Base-by-base conservation (phyloP, 2,888 invertebrate species). In the Protonemura montana region DNA sequence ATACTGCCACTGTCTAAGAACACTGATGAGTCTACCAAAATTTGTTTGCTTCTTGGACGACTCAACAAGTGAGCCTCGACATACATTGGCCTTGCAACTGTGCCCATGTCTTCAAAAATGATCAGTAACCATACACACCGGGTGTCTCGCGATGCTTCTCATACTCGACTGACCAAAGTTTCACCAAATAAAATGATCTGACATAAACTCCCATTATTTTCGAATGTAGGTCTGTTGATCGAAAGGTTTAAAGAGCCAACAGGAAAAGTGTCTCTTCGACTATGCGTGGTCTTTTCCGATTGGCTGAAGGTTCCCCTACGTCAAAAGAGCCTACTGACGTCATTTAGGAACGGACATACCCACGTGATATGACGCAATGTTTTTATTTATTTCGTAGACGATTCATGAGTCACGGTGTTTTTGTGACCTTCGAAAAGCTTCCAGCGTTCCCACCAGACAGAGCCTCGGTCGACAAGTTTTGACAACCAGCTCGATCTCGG, bases 31-130 rank as follows among this genome's bases (percentile, higher is more conserved):
- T 78, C 27, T 21, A 59, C 1, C 13, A 59, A 3, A 21, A 59
- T 1, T 59, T 59, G 6, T 21, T 59, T 59, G 59, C 59, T 59
- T 10, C 59, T 10, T 2, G 59, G 59, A 2, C 59, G 3, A 59
- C 16, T 21, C 59, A 21, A 21, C 59, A 59, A 59, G 27, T 85
- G 78, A 77, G 29, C 41, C 5, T 27, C 78, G n/a, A 85, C 21
- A 30, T 78, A 77, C 41, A 78, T 85, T 30, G 85, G 85, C 59
- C 77, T 42, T n/a, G 85, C 0, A 21, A 41, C 80, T 28, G 30
- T 76, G 41, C 77, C 77, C 35, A 85, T 85, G n/a, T 77, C 25
- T 59, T 85, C 80, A 7, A 76, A 42, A 35, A 78, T 29, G 10
- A 80, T 21, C 76, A 85, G 77, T 78, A 30, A 76, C 76, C 76